Conservation (phyloP, 1,140 invertebrate species). For the Drosophila pseudoobscura region DNA sequence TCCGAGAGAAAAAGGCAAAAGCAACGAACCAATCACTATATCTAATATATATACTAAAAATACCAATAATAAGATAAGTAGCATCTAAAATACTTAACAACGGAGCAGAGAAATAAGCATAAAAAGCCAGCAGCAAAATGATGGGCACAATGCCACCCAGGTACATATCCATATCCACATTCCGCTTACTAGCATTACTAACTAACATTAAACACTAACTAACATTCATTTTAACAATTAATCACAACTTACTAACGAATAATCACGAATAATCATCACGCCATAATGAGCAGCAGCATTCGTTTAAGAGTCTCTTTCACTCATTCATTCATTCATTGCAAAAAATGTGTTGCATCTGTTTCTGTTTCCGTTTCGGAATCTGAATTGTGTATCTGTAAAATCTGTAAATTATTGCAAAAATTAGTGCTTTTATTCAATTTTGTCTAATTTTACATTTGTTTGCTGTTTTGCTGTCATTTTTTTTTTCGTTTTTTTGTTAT, state of each 20-base stretch:
- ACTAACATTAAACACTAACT: conserved; percentile 61
- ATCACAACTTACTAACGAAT: too few relatives aligned
- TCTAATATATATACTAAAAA: conserved; percentile 5
- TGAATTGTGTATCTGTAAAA: conserved; percentile 9
- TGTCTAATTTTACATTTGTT: conserved; percentile 27
- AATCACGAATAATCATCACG: too few relatives aligned
- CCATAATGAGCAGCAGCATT: conserved; percentile 3
- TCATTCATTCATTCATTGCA: conserved; percentile 44
- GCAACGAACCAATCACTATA: conserved; percentile 11
- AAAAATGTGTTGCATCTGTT: conserved; percentile 34
- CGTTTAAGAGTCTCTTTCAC: conserved; percentile 26
- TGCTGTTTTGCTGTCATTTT: conserved; percentile 12
- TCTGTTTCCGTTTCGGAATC: conserved; percentile 3
- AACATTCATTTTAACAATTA: too few relatives aligned
- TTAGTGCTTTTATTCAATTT: background rate
- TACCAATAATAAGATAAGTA: conserved; percentile 9
- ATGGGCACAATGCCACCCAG: conserved; percentile 83
- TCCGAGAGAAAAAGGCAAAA: conserved; percentile 35
- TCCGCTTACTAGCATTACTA: conserved; percentile 50
- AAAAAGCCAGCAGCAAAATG: conserved; percentile 78
- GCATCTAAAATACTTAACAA: conserved; percentile 43
- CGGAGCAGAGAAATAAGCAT: conserved; percentile 47
- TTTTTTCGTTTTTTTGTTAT: too few relatives aligned
- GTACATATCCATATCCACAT: conserved; percentile 72
- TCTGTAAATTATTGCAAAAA: too few relatives aligned